phyloP scores from a whole-genome alignment of 2,113 vertebrate genomes.

The Podarcis raffonei region DNA sequence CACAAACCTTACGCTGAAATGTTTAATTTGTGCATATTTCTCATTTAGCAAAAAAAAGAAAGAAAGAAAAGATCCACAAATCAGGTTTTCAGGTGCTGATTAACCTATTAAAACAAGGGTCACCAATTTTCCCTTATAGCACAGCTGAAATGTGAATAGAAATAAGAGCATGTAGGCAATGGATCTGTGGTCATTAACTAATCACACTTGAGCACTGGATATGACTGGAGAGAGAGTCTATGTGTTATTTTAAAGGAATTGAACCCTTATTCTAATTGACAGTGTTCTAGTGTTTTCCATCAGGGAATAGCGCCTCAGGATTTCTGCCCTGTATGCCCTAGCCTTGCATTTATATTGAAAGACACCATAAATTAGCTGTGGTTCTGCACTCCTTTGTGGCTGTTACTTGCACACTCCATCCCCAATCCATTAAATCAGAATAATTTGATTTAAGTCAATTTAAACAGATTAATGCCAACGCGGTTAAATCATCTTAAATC shows the following conservation, averaged over 20 bases:
- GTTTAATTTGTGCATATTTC: not conserved
- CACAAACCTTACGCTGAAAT: not conserved
- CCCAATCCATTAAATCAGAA: slow-evolving; percentile 12
- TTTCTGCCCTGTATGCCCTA: not conserved
- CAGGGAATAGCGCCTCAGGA: not conserved
- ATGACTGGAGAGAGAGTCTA: not conserved
- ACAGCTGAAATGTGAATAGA: not conserved
- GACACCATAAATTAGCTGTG: not conserved
- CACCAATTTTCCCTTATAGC: accelerated
- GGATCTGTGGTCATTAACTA: not conserved
- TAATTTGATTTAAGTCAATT: slow-evolving; percentile 8
- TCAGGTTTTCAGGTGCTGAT: not conserved
- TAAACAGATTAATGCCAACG: not conserved
- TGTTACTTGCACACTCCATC: not conserved
- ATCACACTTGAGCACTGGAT: not conserved
- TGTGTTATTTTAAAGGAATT: not conserved
- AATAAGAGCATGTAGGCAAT: not conserved
- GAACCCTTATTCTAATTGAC: not conserved
- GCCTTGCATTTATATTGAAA: not conserved
- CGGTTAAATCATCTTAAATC: not conserved
- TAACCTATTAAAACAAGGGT: not conserved
- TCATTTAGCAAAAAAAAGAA: not conserved
- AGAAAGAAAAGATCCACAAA: not conserved
- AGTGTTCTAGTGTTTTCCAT: not conserved
- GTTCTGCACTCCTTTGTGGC: not conserved